These are phyloP conservation scores for Lingula anatina DNA, from an alignment of 2,888 invertebrate species.

Conservation along the genomic window DNA sequence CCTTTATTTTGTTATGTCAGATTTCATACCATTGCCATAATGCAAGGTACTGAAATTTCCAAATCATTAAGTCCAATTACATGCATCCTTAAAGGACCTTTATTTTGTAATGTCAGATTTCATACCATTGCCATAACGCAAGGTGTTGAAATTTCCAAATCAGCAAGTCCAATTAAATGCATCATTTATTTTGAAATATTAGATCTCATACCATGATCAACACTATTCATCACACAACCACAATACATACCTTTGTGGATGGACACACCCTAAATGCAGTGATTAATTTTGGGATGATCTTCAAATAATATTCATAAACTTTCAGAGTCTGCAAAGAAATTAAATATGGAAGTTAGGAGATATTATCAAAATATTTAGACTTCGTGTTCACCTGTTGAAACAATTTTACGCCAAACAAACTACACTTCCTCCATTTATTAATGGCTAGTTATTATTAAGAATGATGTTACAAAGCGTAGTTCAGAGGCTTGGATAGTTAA, in stretches of 20 bases:
- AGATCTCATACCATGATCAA: not conserved
- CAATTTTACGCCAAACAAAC: not conserved
- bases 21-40: no score
- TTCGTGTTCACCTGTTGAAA: no score
- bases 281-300: conserved; percentile 86
- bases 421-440: not conserved
- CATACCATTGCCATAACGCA: not conserved
- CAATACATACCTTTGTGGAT: conserved; percentile 73
- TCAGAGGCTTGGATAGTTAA: not conserved
- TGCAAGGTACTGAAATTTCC: no score
- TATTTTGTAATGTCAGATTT: no score
- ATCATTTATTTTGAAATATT: no score
- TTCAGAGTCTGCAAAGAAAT: no score
- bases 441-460: not conserved
- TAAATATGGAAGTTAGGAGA: no score
- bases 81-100: no score
- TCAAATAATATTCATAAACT: conserved; percentile 86
- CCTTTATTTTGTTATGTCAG: no score
- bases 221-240: not conserved
- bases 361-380: no score
- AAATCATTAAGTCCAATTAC: no score
- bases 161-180: no score
- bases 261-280: conserved; percentile 89
- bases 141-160: not conserved
- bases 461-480: not conserved